Base-by-base conservation (phyloP, 2,888 invertebrate species). In the Xylota sylvarum region DNA sequence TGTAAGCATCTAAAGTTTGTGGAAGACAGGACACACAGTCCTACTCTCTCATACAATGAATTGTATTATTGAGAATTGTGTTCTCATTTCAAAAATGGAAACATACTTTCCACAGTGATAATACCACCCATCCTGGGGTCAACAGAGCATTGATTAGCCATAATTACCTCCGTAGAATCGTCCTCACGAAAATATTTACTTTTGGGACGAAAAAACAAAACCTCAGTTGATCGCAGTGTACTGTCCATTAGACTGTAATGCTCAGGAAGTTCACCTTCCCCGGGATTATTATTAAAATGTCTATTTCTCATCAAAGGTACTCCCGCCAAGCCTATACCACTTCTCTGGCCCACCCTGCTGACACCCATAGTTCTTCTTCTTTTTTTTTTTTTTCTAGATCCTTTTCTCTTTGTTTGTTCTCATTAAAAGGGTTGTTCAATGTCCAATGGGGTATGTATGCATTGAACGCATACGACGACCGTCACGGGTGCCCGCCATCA, bases 341-440 rank as follows among this genome's bases (percentile, higher is more conserved):
- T n/a, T 6, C 40, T 12, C 17, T 35, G 12, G 5, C 14, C 14
- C 74, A 12, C 27, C 17, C 37, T 30, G 17, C 27, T 27, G n/a
- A 43, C 9, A 37, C 14, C 50, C 35, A 37, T 77, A 74, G 60
- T 69, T 80, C 74, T 56, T 55, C 64, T 76, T 62, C 37, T 46
- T 32, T 17, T 4, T 17, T 40, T 43, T 67, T 84, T 83, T 77
- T 77, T 69, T 48, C 52, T 37, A 76, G 50, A 72, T 84, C 62
- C 60, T 82, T 73, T 82, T 64, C 72, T 73, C 82, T 78, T 74
- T 82, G 82, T 86, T 86, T 82, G 69, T 58, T 64, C 78, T 78
- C 86, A 86, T 86, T 86, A 82, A 82, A 82, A 73, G 77, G 82
- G 82, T 82, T 86, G 69, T 73, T 78, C 82, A 67, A 67, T 82